Percentiles rank a stretch among this genome's conserved stretches.
These are phyloP conservation scores for Temnothorax longispinosus DNA, from an alignment of 1,140 invertebrate species.

Conservation along the genomic window DNA sequence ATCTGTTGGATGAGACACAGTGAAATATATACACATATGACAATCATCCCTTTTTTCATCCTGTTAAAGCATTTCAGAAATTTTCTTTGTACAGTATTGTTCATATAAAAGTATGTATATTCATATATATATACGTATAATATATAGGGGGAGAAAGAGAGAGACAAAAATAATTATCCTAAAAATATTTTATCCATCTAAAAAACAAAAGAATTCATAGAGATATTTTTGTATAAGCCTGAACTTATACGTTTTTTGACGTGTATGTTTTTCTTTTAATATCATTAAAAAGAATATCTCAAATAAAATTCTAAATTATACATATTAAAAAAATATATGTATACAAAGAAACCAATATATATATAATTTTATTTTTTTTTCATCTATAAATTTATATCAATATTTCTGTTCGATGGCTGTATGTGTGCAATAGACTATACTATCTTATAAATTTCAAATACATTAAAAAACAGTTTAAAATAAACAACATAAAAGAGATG, in stretches of 20 bases:
- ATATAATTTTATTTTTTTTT: background rate
- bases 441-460: background rate
- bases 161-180: background rate
- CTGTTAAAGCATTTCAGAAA: no score
- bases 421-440: background rate
- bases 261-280: background rate
- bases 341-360: background rate
- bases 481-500: background rate
- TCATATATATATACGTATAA: no score
- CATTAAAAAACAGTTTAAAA: background rate
- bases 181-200: background rate
- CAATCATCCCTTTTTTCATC: background rate
- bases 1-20: background rate
- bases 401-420: no score
- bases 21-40: background rate
- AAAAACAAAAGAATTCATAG: background rate
- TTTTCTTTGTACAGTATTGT: background rate
- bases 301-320: background rate
- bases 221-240: background rate
- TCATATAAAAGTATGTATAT: background rate
- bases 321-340: background rate
- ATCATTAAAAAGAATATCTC: background rate
- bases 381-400: background rate
- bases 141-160: background rate
- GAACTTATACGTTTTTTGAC: background rate